Evolutionary conservation across 2,113 vertebrate genomes (phyloP).

Genomic region (Tyrannus savana): DNA sequence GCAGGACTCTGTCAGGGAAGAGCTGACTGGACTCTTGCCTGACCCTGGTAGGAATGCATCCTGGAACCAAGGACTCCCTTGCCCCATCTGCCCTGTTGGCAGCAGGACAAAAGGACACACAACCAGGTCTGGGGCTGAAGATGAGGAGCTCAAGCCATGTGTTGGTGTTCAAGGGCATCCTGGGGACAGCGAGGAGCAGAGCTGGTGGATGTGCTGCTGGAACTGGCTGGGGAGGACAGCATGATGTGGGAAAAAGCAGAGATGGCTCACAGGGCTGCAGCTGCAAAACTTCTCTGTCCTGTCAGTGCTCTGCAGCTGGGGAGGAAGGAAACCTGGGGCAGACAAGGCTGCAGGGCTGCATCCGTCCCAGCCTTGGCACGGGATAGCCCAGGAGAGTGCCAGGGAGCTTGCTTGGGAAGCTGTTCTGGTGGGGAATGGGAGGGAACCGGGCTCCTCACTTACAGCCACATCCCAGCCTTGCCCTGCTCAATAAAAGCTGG

Average conservation of each 20-base stretch:
- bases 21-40: not conserved
- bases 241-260: not conserved
- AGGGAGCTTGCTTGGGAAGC: not conserved
- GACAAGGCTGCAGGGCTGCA: not conserved
- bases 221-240: not conserved
- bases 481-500: not conserved
- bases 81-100: not conserved
- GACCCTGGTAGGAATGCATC: not conserved
- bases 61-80: not conserved
- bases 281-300: not conserved
- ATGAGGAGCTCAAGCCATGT: not conserved
- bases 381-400: not conserved
- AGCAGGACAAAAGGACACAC: not conserved
- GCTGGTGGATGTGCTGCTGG: not conserved
- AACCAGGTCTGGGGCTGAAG: not conserved
- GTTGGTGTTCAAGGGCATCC: not conserved
- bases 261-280: not conserved
- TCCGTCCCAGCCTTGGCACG: accelerated
- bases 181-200: accelerated
- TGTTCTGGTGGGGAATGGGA: not conserved
- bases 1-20: not conserved
- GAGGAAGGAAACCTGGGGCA: conserved; percentile 3
- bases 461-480: not conserved
- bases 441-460: not conserved
- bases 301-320: not conserved